Percentiles rank a stretch among this genome's conserved stretches.
Evolutionary conservation across 2,113 vertebrate species (phyloP).

Genomic region (Desmodus rotundus): DNA sequence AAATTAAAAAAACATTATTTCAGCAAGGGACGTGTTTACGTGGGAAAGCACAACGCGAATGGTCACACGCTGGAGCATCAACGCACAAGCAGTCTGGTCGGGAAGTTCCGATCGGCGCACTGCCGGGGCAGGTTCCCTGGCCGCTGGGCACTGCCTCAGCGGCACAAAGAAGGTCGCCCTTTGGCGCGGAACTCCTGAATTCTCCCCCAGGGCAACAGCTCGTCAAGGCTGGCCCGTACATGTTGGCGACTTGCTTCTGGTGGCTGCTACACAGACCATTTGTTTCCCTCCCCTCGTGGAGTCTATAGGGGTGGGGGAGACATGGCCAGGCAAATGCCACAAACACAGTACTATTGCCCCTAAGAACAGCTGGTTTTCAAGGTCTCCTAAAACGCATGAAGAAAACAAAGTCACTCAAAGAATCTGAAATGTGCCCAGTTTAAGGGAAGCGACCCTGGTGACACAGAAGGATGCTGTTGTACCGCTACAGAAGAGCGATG

Average conservation of each 20-base stretch:
- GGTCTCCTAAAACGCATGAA: background rate
- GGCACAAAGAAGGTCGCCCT: background rate
- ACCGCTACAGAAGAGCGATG: background rate
- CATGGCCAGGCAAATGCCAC: background rate
- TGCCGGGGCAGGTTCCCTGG: background rate
- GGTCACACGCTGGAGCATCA: slow-evolving; percentile 12
- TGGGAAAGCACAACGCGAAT: background rate
- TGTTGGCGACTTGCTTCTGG: background rate
- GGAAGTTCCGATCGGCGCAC: background rate
- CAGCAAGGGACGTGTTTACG: background rate
- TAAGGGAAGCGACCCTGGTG: background rate
- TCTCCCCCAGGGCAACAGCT: background rate
- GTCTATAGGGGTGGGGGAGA: background rate
- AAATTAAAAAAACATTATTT: background rate
- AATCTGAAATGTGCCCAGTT: background rate
- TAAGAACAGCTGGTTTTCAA: background rate
- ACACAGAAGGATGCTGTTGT: fast-evolving
- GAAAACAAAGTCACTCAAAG: background rate
- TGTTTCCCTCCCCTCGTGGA: background rate
- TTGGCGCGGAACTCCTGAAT: fast-evolving
- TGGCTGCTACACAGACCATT: background rate
- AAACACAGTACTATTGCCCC: background rate
- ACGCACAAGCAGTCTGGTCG: background rate
- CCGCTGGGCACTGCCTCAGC: fast-evolving
- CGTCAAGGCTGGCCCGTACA: background rate